These are phyloP conservation scores for Ciona savignyi DNA, from an alignment of 23 tunicate species.

Conservation along the genomic window DNA sequence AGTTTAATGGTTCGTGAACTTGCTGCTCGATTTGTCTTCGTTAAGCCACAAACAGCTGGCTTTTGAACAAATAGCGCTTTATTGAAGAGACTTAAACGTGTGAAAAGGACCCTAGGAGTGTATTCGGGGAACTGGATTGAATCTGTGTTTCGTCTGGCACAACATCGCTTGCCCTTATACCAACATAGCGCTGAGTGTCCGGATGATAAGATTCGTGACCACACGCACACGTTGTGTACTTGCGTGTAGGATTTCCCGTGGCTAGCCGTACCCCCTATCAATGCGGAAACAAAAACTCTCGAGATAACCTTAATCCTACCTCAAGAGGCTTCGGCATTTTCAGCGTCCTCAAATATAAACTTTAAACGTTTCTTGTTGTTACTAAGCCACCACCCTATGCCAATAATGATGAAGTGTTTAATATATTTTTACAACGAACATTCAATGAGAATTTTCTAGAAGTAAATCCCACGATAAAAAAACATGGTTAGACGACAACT, in stretches of 20 bases:
- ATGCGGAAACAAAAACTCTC: neutral
- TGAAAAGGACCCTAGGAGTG: neutral
- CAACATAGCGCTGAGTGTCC: neutral
- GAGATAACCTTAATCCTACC: neutral
- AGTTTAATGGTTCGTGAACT: neutral
- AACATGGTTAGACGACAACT: no score
- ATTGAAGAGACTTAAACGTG: no score
- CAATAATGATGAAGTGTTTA: no score
- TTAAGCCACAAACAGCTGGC: neutral
- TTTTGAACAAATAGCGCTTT: neutral
- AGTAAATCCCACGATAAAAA: no score
- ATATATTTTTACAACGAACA: no score
- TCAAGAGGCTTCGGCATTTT: neutral
- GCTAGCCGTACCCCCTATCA: neutral
- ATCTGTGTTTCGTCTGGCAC: neutral
- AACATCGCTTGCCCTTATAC: neutral
- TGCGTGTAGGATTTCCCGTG: neutral
- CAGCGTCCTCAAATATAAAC: neutral
- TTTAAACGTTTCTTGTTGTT: neutral
- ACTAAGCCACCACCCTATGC: neutral
- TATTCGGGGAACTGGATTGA: neutral
- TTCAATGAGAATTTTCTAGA: no score
- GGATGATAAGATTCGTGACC: neutral
- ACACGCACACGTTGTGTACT: slow-evolving; percentile 1
- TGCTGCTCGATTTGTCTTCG: neutral